Conservation (phyloP, 2,888 invertebrate genomes). For the Tetropium fuscum region DNA sequence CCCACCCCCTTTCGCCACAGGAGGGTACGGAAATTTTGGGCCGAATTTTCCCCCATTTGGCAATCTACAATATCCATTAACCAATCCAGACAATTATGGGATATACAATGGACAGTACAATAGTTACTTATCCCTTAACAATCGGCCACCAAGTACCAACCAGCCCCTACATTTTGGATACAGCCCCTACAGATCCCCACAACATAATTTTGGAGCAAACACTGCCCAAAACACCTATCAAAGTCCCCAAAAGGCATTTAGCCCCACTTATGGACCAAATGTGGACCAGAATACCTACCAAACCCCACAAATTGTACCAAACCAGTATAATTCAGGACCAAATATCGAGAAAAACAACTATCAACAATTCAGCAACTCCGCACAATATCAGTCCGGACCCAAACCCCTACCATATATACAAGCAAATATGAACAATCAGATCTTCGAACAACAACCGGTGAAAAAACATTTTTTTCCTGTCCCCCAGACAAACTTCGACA, state of each 20-base stretch:
- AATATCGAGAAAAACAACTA: neutral
- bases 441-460: neutral
- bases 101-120: neutral
- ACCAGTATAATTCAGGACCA: neutral
- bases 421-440: neutral
- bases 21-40: neutral
- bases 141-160: neutral
- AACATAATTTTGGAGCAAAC: neutral
- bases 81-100: neutral
- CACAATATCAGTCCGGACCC: neutral
- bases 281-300: neutral
- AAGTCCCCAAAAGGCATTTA: neutral
- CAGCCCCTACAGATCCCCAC: neutral
- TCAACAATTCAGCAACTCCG: neutral
- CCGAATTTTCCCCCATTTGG: neutral
- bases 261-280: neutral
- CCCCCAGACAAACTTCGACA: slow-evolving; percentile 1
- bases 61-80: neutral
- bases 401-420: neutral
- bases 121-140: neutral
- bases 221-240: neutral
- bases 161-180: neutral
- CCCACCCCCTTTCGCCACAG: neutral
- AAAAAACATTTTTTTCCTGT: slow-evolving; percentile 36
- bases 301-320: neutral